A percentile compares a stretch with the other conserved stretches of the same genome.
Conservation (phyloP, 1,140 invertebrate species). For the Ganaspis sp. region DNA sequence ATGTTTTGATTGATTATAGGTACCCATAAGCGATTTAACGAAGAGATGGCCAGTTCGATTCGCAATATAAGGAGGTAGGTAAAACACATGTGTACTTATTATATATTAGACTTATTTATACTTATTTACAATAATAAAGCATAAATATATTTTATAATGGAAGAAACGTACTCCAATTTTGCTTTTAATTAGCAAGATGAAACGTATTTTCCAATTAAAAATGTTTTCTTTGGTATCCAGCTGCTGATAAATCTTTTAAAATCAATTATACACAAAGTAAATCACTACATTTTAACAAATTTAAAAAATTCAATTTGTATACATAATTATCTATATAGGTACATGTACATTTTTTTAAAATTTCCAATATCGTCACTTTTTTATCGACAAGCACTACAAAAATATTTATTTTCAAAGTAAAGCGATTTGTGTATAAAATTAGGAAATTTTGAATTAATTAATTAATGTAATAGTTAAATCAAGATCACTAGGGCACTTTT, state of each 20-base stretch:
- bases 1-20: slow-evolving; percentile 9
- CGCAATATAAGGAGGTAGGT: slow-evolving; percentile 17
- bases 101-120: neutral
- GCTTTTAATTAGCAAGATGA: neutral
- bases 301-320: too few relatives aligned
- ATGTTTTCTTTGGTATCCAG: slow-evolving; percentile 14
- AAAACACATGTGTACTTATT: neutral
- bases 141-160: slow-evolving; percentile 40
- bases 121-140: slow-evolving; percentile 3
- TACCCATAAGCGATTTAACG: neutral
- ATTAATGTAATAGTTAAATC: too few relatives aligned
- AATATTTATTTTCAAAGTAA: neutral
- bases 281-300: too few relatives aligned
- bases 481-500: too few relatives aligned
- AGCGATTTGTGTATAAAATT: too few relatives aligned
- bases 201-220: slow-evolving; percentile 3
- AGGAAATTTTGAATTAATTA: too few relatives aligned
- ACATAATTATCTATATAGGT: too few relatives aligned
- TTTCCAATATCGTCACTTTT: too few relatives aligned
- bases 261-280: too few relatives aligned
- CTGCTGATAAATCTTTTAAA: neutral
- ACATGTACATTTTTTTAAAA: too few relatives aligned
- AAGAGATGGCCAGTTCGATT: slow-evolving; percentile 17
- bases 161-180: slow-evolving; percentile 17
- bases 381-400: neutral